Percentiles rank a stretch among this genome's conserved stretches.
phyloP scores from a whole-genome alignment of 2,888 invertebrate species.

The Caenorhabditis uteleia region DNA sequence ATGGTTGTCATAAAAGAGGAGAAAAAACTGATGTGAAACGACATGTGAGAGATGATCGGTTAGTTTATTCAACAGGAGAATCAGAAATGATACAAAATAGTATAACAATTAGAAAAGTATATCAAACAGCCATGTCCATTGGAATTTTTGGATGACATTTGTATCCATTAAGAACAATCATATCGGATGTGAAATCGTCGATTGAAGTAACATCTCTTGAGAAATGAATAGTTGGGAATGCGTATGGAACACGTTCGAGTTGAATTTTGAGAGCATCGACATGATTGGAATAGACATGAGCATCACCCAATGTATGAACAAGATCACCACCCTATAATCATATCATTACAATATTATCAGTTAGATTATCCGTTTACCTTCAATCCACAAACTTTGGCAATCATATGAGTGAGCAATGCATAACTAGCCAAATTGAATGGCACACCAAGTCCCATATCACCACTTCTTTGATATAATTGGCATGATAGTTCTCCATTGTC shows the following conservation, averaged over 20 bases:
- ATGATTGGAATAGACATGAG: conserved; percentile 92
- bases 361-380: conserved; percentile 75
- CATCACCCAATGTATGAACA: conserved; percentile 90
- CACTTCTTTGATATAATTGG: conserved; percentile 91
- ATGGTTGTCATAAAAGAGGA: conserved; percentile 36
- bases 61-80: not conserved
- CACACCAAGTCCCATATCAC: conserved; percentile 93
- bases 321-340: conserved; percentile 84
- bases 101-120: not conserved
- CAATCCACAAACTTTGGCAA: conserved; percentile 89
- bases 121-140: conserved; percentile 86
- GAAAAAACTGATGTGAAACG: conserved; percentile 22
- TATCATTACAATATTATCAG: not conserved
- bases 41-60: conserved; percentile 35
- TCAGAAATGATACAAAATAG: not conserved
- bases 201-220: conserved; percentile 79
- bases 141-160: conserved; percentile 86
- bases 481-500: conserved; percentile 83
- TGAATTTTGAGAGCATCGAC: conserved; percentile 80
- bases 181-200: conserved; percentile 84
- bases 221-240: conserved; percentile 80
- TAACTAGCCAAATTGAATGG: conserved; percentile 98
- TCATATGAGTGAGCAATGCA: conserved; percentile 89
- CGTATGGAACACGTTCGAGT: conserved; percentile 79
- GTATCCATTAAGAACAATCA: conserved; percentile 85